These are phyloP conservation scores for Carassius auratus DNA, from an alignment of 2,113 vertebrate species.

Conservation along the genomic window DNA sequence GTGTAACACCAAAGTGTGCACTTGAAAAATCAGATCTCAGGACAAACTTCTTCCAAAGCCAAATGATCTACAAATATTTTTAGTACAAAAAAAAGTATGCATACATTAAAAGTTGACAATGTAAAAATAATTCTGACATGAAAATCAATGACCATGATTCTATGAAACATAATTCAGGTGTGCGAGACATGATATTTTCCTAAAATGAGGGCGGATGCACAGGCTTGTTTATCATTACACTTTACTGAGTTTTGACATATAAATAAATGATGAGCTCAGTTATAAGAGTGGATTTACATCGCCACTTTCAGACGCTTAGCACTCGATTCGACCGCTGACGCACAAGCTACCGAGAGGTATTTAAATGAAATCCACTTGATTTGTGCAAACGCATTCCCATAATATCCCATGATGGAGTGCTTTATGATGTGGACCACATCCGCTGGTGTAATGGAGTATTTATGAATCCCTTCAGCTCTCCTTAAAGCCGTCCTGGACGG, in stretches of 20 bases:
- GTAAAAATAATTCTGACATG: constrained; percentile 4
- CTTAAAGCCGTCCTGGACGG: background rate
- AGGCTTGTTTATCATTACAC: constrained; percentile 32
- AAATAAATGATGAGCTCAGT: constrained; percentile 29
- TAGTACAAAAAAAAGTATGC: background rate
- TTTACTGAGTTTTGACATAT: constrained; percentile 22
- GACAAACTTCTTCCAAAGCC: background rate
- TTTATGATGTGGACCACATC: constrained; percentile 22
- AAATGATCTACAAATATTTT: background rate
- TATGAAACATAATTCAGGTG: background rate
- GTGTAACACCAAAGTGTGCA: background rate
- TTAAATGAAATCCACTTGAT: constrained; percentile 36
- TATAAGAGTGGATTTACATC: constrained; percentile 17
- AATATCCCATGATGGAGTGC: constrained; percentile 38
- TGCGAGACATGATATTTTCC: background rate
- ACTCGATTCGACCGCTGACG: background rate
- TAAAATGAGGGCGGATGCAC: background rate
- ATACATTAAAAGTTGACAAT: background rate
- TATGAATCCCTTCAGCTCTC: constrained; percentile 36
- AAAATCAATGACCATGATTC: background rate
- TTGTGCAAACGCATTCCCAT: constrained; percentile 14
- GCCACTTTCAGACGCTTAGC: background rate
- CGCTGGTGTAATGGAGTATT: constrained; percentile 32
- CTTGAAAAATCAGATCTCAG: background rate
- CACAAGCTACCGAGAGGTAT: constrained; percentile 3